These are phyloP conservation scores for Osedax frankpressi DNA, from an alignment of 2,888 invertebrate species.

Conservation along the genomic window DNA sequence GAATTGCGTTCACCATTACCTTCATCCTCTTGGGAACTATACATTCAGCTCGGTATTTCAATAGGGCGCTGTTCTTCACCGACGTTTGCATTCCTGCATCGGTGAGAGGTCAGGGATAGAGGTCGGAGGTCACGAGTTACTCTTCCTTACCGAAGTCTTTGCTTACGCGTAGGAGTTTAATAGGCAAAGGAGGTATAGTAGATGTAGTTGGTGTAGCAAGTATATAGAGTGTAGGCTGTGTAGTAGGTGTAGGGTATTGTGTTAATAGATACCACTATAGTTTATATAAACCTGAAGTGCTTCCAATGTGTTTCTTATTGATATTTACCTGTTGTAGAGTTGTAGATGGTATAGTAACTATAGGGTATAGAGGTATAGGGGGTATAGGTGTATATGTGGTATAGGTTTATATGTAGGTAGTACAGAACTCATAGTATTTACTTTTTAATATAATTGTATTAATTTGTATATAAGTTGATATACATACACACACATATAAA, in stretches of 20 bases:
- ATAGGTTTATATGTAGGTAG: too few relatives aligned
- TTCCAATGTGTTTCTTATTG: constrained; percentile 66
- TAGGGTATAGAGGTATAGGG: too few relatives aligned
- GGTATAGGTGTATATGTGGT: too few relatives aligned
- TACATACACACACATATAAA: not conserved
- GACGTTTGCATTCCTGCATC: constrained; percentile 67
- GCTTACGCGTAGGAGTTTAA: too few relatives aligned
- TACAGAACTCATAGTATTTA: too few relatives aligned
- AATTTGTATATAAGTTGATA: not conserved
- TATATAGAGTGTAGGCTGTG: too few relatives aligned
- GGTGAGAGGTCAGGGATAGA: not conserved
- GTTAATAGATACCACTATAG: not conserved
- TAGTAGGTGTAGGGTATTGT: not conserved
- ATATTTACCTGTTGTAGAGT: constrained; percentile 50
- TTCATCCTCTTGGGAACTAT: constrained; percentile 59
- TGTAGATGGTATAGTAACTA: too few relatives aligned
- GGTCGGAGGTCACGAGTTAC: too few relatives aligned
- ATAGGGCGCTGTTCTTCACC: constrained; percentile 66
- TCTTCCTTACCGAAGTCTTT: too few relatives aligned
- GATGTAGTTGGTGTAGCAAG: too few relatives aligned
- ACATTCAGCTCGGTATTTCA: constrained; percentile 60
- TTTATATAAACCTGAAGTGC: constrained; percentile 50
- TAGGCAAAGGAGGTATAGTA: too few relatives aligned
- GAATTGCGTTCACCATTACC: constrained; percentile 55
- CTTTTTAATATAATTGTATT: too few relatives aligned